Conservation (phyloP, 2,888 invertebrate genomes). For the Synergus umbraculus region DNA sequence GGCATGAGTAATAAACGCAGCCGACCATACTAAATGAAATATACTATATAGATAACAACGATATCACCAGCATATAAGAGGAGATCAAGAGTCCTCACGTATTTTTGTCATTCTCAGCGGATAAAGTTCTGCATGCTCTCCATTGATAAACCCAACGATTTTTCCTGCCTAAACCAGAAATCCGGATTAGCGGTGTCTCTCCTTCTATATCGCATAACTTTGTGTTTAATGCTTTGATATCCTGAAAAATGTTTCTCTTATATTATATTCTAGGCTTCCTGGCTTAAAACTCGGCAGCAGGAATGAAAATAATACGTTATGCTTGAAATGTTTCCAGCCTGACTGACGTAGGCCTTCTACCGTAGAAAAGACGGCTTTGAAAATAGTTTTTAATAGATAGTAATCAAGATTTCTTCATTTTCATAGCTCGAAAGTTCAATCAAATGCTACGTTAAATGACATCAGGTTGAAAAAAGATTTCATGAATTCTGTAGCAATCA, state of each 20-base stretch:
- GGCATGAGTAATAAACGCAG: slow-evolving; percentile 39
- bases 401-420: neutral
- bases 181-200: slow-evolving; percentile 52
- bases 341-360: neutral
- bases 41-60: slow-evolving; percentile 31
- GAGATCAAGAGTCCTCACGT: slow-evolving; percentile 25
- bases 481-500: neutral
- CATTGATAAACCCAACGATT: slow-evolving; percentile 55
- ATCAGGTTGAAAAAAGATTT: too few relatives aligned
- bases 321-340: slow-evolving; percentile 22
- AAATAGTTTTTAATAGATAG: neutral
- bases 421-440: neutral
- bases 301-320: slow-evolving; percentile 34
- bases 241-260: slow-evolving; percentile 55
- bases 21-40: slow-evolving; percentile 35
- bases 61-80: slow-evolving; percentile 20
- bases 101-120: slow-evolving; percentile 43
- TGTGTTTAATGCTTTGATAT: slow-evolving; percentile 53
- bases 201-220: slow-evolving; percentile 43
- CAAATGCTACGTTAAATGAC: too few relatives aligned
- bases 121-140: slow-evolving; percentile 38
- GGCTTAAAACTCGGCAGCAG: slow-evolving; percentile 32
- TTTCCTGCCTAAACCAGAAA: slow-evolving; percentile 51
- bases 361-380: neutral
- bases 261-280: slow-evolving; percentile 42